These are phyloP conservation scores for Cygnus buccinator DNA, from an alignment of 2,113 vertebrate genomes.

Conservation along the genomic window DNA sequence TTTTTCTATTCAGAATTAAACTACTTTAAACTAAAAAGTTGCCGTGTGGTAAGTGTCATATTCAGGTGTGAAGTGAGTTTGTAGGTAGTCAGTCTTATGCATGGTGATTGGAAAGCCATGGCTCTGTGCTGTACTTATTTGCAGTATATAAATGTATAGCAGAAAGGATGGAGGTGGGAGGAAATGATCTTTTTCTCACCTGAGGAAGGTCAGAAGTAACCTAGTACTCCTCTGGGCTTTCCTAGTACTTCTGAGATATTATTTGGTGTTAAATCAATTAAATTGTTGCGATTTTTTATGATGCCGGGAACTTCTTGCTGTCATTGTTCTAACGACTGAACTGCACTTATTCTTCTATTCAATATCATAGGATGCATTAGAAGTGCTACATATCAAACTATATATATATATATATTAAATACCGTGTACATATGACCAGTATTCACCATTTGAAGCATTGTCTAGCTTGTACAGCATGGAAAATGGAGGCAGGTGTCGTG, in stretches of 20 bases:
- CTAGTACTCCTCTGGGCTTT: not conserved
- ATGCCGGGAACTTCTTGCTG: not conserved
- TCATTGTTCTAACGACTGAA: not conserved
- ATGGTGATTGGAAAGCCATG: not conserved
- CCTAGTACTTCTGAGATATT: not conserved
- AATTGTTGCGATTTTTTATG: not conserved
- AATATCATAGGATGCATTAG: fast-evolving
- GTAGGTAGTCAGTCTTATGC: not conserved
- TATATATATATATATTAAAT: not conserved
- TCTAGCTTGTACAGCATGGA: not conserved
- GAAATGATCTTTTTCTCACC: not conserved
- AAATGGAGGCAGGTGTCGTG: not conserved
- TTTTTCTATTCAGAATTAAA: not conserved
- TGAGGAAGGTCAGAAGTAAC: not conserved
- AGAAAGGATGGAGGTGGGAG: not conserved
- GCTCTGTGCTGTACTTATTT: not conserved
- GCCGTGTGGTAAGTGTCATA: not conserved
- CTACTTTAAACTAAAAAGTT: conserved; percentile 4
- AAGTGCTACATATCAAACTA: not conserved
- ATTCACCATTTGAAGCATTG: not conserved
- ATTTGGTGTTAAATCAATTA: not conserved
- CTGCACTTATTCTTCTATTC: not conserved
- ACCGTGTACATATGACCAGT: not conserved
- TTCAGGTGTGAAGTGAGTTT: not conserved
- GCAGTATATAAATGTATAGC: not conserved